Evolutionary conservation across 2,888 invertebrate genomes (phyloP), one percentile per base, ranked within the genome.

Genomic region (Dasysyrphus albostriatus): DNA sequence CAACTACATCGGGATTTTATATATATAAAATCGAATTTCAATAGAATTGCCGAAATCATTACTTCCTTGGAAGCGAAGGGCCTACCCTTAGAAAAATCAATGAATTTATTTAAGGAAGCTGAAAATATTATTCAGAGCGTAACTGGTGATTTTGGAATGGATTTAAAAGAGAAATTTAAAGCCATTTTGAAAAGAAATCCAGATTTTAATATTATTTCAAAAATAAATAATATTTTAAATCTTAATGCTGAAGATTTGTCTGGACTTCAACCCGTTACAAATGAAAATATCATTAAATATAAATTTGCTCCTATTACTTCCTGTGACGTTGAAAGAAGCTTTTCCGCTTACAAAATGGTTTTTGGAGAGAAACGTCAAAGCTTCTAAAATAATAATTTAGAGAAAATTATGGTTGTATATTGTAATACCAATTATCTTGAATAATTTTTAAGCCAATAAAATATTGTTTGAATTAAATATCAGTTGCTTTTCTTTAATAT

Each of bases 241-340:
- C 44, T 76, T 12, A 61, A 75, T 32, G 19, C n/a, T 70, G 37
- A 76, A 63, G 81, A 82, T 76, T 82, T 76, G 63, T 83, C 76
- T 61, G 69, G 67, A 61, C 69, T 58, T 51, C 39, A 75, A 69
- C 61, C 75, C 44, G 75, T 83, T 24, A 16, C 24, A 24, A 24
- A 24, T 24, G 24, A 24, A 24, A 24, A 24, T 24, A 24, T 24
- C 3, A 24, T 24, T 24, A 24, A 24, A 24, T 24, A 24, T 24
- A 24, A 24, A 24, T 24, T 24, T 24, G 24, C 24, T 24, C 24
- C 24, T 2, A 24, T 24, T 24, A 24, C 24, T 24, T 24, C 24
- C 24, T 24, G 24, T 24, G 24, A 24, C 24, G 24, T 24, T 24
- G 24, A 24, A 24, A 24, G 24, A 24, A 24, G 24, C 24, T 24